Percentiles rank a stretch among this genome's conserved stretches.
phyloP scores from a whole-genome alignment of 2,113 vertebrate species.

The Dryoscopus gambensis region DNA sequence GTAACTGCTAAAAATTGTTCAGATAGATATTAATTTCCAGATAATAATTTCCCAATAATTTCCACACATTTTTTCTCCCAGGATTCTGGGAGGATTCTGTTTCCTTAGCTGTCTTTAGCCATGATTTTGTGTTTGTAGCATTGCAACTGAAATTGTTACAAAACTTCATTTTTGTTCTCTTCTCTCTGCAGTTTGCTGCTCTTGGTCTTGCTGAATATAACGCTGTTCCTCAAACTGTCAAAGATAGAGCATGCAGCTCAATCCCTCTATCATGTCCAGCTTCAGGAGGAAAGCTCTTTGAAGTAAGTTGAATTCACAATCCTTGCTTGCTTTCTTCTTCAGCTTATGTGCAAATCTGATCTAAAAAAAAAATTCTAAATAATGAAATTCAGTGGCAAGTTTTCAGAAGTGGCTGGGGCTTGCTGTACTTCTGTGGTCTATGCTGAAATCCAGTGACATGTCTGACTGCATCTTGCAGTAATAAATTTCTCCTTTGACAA shows the following conservation, averaged over 20 bases:
- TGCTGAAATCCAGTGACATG: neutral
- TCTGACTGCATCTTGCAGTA: neutral
- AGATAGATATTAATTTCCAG: neutral
- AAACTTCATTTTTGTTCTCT: neutral
- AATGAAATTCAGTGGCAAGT: neutral
- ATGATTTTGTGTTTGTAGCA: neutral
- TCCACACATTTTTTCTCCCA: neutral
- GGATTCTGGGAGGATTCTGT: neutral
- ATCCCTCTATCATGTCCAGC: slow-evolving; percentile 79
- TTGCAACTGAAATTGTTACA: neutral
- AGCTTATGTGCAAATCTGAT: neutral
- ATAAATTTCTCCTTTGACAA: neutral
- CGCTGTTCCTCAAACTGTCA: slow-evolving; percentile 89
- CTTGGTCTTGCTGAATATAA: slow-evolving; percentile 88
- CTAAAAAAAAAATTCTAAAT: neutral
- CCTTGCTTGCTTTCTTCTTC: neutral
- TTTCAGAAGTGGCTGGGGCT: neutral
- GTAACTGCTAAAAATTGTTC: neutral
- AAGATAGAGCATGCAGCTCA: slow-evolving; percentile 92
- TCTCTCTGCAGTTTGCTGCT: slow-evolving; percentile 79
- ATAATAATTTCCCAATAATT: too few species aligned
- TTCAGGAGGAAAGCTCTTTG: slow-evolving; percentile 70
- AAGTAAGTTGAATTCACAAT: slow-evolving; percentile 64
- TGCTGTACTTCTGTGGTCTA: neutral
- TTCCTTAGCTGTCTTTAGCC: neutral